Base-by-base conservation (phyloP, 2,888 invertebrate genomes). In the Tenthredo livida region DNA sequence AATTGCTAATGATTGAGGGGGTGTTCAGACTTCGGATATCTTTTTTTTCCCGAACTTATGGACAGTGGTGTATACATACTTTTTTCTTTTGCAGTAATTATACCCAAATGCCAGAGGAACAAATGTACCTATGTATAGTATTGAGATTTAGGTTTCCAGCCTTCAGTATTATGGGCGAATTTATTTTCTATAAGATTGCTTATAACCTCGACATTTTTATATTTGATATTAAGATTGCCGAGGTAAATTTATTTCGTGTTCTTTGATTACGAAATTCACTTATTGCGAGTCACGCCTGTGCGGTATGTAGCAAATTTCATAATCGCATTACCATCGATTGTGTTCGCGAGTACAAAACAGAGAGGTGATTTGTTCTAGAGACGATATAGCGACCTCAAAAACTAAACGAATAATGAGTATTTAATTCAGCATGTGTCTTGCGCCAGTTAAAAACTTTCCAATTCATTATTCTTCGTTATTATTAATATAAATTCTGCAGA, bases 281-380 rank as follows among this genome's bases (percentile, higher is more conserved):
- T n/a, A 77, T 77, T 54, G 54, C 37, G 12, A 54, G 33, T 50
- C 77, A 17, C 29, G 15, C 15, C 29, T 29, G 25, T 54, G 75
- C 75, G 21, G 67, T 54, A 9, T 33, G 77, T 15, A n/a, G 54
- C 21, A 6, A 54, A 77, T 54, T 77, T 77, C 33, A 17, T 77
- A 77, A 77, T 54, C 54, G 54, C 29, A 54, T 77, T 77, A 77
- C 43, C 43, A 73, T 73, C 73, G 77, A 77, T 50, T 29, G 47
- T 77, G 9, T 29, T 47, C 25, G 29, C 50, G n/a, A 17, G 50
- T 54, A 54, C 17, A 77, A 54, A 77, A 33, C n/a, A n/a, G 33
- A 29, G 29, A 77, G 54, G 77, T 77, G 9, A 33, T 33, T 77
- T 29, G 29, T 77, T 77, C 7, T n/a, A 29, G 77, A 54, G 77